Conservation (phyloP, 2,113 vertebrate species). For the Xiphophorus couchianus region DNA sequence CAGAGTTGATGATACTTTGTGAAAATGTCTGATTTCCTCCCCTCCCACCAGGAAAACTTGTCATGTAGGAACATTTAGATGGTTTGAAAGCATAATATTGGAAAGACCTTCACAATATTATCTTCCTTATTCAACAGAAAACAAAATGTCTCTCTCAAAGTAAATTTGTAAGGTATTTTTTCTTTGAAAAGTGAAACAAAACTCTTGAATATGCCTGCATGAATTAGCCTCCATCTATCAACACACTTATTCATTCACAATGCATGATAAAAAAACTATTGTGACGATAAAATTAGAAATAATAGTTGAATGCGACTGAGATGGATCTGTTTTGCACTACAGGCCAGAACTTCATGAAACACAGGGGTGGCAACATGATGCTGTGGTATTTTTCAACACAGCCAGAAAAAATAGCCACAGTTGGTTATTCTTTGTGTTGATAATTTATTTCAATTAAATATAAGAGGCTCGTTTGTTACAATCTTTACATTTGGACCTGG, state of each 20-base stretch:
- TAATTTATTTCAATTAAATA: too few relatives aligned
- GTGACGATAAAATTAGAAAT: background rate
- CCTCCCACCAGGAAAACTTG: background rate
- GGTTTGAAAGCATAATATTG: constrained; percentile 18
- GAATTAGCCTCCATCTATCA: too few relatives aligned
- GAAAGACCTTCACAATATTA: background rate
- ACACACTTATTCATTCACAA: too few relatives aligned
- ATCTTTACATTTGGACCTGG: too few relatives aligned
- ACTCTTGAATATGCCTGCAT: too few relatives aligned
- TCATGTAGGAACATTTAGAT: constrained; percentile 13
- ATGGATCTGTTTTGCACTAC: background rate
- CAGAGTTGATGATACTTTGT: background rate
- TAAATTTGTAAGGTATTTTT: constrained; percentile 17
- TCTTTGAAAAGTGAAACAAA: background rate
- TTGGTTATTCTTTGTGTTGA: too few relatives aligned
- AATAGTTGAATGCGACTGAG: background rate
- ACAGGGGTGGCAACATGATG: background rate
- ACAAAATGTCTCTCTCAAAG: constrained; percentile 15
- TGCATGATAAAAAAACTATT: background rate
- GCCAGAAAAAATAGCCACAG: too few relatives aligned
- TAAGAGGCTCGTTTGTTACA: too few relatives aligned
- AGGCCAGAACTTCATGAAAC: background rate
- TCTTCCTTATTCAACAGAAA: background rate
- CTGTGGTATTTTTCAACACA: background rate
- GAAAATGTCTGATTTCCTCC: background rate